Conservation (phyloP, 35 echinoderm and acorn worm species). For the Anneissia japonica region DNA sequence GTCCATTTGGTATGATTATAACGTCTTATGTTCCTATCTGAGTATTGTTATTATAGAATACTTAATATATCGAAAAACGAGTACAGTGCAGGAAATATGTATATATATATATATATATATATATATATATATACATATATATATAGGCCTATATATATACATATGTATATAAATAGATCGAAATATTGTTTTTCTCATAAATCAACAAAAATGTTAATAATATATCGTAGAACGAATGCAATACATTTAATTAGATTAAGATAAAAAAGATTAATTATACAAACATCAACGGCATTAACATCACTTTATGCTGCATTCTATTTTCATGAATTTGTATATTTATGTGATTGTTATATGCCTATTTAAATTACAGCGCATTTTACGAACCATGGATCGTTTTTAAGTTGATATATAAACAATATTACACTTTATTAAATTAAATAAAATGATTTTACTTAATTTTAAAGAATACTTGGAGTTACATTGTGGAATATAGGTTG, state of each 20-base stretch:
- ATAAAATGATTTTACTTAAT: background rate
- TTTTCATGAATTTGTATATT: background rate
- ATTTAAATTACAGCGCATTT: background rate
- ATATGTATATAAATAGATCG: background rate
- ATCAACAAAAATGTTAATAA: background rate
- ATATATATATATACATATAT: slow-evolving; percentile 1
- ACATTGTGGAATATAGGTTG: too few relatives aligned
- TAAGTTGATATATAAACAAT: background rate
- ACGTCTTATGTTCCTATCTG: too few relatives aligned
- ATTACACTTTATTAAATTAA: background rate
- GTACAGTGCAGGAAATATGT: too few relatives aligned
- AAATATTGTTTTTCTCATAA: background rate
- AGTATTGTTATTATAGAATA: too few relatives aligned
- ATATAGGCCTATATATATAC: background rate
- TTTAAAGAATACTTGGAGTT: background rate
- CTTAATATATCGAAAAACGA: too few relatives aligned
- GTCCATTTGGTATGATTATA: too few relatives aligned
- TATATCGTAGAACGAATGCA: background rate
- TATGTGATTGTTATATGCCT: background rate
- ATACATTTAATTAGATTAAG: background rate
- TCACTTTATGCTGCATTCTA: background rate
- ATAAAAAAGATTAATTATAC: background rate
- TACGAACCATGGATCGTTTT: background rate
- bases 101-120: background rate
- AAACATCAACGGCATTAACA: background rate